Evolutionary conservation across 2,797 vertebrate genomes (phyloP).

Genomic region (Eulemur mongoz): DNA sequence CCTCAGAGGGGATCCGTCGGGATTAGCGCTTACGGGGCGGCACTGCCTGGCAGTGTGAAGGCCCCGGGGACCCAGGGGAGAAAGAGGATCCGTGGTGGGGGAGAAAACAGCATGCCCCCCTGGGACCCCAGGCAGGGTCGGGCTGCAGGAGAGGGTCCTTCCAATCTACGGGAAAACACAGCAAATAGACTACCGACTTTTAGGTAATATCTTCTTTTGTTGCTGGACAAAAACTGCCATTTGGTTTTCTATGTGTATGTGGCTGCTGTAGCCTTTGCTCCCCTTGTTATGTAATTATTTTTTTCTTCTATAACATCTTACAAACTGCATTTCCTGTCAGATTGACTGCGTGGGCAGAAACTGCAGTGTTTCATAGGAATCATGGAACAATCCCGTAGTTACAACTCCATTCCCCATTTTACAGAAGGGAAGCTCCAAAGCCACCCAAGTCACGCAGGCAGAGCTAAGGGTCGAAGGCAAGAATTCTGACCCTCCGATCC

Average conservation of each 20-base stretch:
- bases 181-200: background rate
- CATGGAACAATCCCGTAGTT: background rate
- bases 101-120: fast-evolving
- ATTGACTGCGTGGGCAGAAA: background rate
- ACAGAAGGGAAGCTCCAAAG: background rate
- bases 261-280: background rate
- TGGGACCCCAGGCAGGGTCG: background rate
- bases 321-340: background rate
- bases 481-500: background rate
- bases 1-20: background rate
- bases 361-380: background rate
- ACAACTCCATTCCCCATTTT: background rate
- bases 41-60: background rate
- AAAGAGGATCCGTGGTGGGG: background rate
- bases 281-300: background rate
- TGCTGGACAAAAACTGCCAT: background rate
- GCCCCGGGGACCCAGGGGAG: background rate
- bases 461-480: background rate
- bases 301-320: background rate
- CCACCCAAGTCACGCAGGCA: fast-evolving
- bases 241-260: background rate
- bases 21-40: conserved; percentile 18
- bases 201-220: background rate
- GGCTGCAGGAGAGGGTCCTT: background rate
- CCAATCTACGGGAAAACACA: background rate